A percentile compares a stretch with the other conserved stretches of the same genome.
Conservation (phyloP, 2,113 vertebrate genomes). For the Misgurnus anguillicaudatus region DNA sequence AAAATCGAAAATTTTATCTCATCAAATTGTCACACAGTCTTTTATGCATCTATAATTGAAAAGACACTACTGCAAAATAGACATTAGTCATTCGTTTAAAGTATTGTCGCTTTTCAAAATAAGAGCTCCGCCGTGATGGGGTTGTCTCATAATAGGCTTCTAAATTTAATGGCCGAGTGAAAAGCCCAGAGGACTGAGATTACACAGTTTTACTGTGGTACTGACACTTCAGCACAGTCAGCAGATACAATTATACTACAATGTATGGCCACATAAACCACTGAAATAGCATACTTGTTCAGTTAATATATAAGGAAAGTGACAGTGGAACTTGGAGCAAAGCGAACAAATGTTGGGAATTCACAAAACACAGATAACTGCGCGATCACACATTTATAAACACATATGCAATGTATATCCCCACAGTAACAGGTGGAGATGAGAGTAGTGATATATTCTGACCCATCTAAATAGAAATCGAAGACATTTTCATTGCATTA, state of each 20-base stretch:
- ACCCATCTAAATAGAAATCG: not conserved
- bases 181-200: slow-evolving; percentile 47
- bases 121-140: not conserved
- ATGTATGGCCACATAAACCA: slow-evolving; percentile 27
- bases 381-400: not conserved
- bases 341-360: not conserved
- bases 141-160: slow-evolving; percentile 35
- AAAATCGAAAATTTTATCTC: slow-evolving; percentile 52
- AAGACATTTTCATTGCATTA: not conserved
- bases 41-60: not conserved
- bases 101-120: not conserved
- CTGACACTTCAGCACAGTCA: slow-evolving; percentile 29
- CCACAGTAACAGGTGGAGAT: too few relatives aligned
- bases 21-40: slow-evolving; percentile 53
- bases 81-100: not conserved
- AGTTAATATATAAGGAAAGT: not conserved
- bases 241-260: slow-evolving; percentile 29
- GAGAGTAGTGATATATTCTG: too few relatives aligned
- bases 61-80: not conserved
- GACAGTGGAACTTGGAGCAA: not conserved
- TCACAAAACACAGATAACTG: not conserved
- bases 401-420: not conserved
- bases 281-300: slow-evolving; percentile 13
- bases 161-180: slow-evolving; percentile 37
- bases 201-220: slow-evolving; percentile 41